Evolutionary conservation across 2,888 invertebrate species (phyloP), one percentile per base, ranked within the genome.

Genomic region (Conops quadrifasciatus): DNA sequence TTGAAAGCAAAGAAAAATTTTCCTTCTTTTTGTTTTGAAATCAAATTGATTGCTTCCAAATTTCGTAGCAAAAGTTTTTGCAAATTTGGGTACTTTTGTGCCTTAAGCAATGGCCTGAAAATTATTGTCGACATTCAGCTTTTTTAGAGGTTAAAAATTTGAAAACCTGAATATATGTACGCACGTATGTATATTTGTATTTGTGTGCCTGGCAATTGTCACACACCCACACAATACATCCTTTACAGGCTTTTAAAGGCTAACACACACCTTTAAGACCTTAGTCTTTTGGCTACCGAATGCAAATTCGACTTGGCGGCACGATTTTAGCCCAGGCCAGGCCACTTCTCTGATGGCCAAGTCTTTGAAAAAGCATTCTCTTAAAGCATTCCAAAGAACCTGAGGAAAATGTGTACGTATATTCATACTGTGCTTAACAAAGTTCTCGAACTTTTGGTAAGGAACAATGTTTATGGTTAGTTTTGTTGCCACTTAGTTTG

Each of bases 61-160:
- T 19, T 47, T 47, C 24, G 15, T 26, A 63, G 47, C 45, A 47
- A 2, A 63, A 63, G 45, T 26, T 63, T 63, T 26, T 21, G 24
- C 47, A 43, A 1, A 11, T 47, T 47, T 47, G 19, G 15, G n/a
- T 63, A 26, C 16, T 13, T 56, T 9, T 56, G 9, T 15, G 5
- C 9, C 9, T 1, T 24, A 7, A 7, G 63, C 24, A 45, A 24
- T 26, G 16, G 15, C 1, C 16, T 36, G 16, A 63, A 63, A 62
- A 63, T 21, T 45, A 49, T 26, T 26, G 47, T 47, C 63, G 24
- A 45, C 19, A 26, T 21, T 16, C 36, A 7, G 9, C 21, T 26
- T 45, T 63, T 62, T 63, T 47, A 21, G 45, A 45, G 63, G 63
- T 63, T 63, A 63, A 21, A n/a, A n/a, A n/a, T n/a, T 16, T 15